A percentile compares a stretch with the other conserved stretches of the same genome.
Conservation (phyloP, 2,888 invertebrate genomes). For the Clistopyga incitator region DNA sequence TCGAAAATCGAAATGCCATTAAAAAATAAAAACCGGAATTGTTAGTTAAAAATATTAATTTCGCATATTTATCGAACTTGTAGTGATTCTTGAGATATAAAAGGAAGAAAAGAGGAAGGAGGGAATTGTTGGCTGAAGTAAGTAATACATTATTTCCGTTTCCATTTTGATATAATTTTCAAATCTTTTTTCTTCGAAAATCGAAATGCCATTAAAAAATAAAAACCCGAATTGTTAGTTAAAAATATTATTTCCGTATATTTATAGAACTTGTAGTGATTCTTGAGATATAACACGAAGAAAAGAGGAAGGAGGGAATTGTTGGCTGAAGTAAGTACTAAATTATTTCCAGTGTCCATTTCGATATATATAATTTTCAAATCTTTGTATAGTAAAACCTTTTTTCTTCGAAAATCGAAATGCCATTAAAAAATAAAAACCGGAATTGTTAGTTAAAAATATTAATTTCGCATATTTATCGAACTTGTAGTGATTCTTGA, state of each 20-base stretch:
- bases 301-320: conserved; percentile 31
- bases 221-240: neutral
- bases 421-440: neutral
- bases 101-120: conserved; percentile 21
- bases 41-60: neutral
- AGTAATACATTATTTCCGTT: too few species aligned
- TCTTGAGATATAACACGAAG: neutral
- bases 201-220: neutral
- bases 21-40: conserved; percentile 12
- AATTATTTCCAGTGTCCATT: too few species aligned
- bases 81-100: neutral
- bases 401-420: too few species aligned
- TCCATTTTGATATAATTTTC: too few species aligned
- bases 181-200: too few species aligned
- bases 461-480: neutral
- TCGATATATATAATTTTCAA: too few species aligned
- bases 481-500: neutral
- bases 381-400: too few species aligned
- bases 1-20: neutral
- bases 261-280: neutral
- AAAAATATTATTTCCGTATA: neutral
- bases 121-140: conserved; percentile 30
- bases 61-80: neutral
- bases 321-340: conserved; percentile 28
- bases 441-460: neutral